phyloP scores from a whole-genome alignment of 2,888 invertebrate species.

The Drosophila tripunctata region DNA sequence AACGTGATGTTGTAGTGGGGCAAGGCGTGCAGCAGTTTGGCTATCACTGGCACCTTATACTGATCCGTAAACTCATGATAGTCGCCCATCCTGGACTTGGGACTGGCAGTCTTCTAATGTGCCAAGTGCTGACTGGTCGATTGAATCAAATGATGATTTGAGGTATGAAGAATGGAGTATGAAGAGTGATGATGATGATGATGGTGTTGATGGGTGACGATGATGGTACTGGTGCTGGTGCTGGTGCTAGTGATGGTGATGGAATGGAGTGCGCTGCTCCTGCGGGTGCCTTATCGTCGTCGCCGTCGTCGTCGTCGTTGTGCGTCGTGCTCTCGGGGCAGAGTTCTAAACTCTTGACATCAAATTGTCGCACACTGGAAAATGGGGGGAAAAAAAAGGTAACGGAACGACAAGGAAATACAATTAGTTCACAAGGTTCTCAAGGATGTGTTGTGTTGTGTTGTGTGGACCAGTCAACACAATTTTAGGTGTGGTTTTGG shows the following conservation, averaged over 20 bases:
- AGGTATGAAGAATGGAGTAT: constrained; percentile 13
- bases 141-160: constrained; percentile 14
- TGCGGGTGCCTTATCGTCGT: constrained; percentile 26
- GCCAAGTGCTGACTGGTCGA: constrained; percentile 9
- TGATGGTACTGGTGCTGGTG: neutral
- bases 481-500: constrained; percentile 56
- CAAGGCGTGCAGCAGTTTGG: constrained; percentile 93
- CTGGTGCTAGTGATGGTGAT: neutral
- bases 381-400: neutral
- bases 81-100: constrained; percentile 77
- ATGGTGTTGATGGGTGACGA: neutral
- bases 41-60: constrained; percentile 93
- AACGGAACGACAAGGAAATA: constrained; percentile 36
- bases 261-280: constrained; percentile 31
- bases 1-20: constrained; percentile 97
- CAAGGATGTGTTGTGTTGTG: constrained; percentile 34
- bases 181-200: constrained; percentile 5
- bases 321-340: constrained; percentile 63
- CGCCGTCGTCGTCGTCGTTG: constrained; percentile 23
- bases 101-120: constrained; percentile 23
- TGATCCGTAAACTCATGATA: constrained; percentile 87
- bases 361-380: constrained; percentile 65
- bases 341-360: constrained; percentile 75
- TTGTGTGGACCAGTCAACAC: constrained; percentile 20
- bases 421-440: constrained; percentile 46